Conservation (phyloP, 2,797 vertebrate genomes). For the Notoglanidium macrostoma region DNA sequence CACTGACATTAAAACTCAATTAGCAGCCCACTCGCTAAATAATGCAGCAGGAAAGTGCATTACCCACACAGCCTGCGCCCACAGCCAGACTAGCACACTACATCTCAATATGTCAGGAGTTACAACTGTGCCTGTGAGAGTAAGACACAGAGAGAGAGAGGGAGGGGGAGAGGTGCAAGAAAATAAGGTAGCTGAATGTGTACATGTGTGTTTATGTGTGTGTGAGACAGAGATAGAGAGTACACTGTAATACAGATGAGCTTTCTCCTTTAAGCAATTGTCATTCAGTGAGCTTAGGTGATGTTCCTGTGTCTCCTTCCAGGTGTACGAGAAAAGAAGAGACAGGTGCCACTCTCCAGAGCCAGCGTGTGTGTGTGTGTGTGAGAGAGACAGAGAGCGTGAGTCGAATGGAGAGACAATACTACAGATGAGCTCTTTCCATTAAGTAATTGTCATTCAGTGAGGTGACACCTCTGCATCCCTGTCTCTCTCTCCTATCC, state of each 20-base stretch:
- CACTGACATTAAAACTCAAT: slow-evolving; percentile 83
- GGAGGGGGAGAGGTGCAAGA: not conserved
- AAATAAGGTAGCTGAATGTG: not conserved
- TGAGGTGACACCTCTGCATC: slow-evolving; percentile 27
- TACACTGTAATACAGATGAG: slow-evolving; percentile 61
- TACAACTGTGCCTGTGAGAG: slow-evolving; percentile 54
- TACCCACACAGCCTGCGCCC: slow-evolving; percentile 68
- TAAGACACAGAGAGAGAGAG: not conserved
- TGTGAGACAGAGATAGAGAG: slow-evolving; percentile 11
- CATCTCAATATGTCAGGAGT: slow-evolving; percentile 73
- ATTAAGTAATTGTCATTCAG: slow-evolving; percentile 60
- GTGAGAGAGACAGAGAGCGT: not conserved
- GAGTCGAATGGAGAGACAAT: slow-evolving; percentile 2
- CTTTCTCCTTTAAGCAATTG: slow-evolving; percentile 57
- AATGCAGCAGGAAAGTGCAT: slow-evolving; percentile 79
- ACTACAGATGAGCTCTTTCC: slow-evolving; percentile 58
- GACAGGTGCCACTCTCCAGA: slow-evolving; percentile 29
- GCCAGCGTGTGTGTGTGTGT: not conserved
- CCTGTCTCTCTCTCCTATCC: slow-evolving; percentile 6
- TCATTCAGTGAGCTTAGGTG: slow-evolving; percentile 49
- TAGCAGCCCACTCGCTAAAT: slow-evolving; percentile 78
- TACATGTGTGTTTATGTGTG: not conserved
- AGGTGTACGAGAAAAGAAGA: not conserved
- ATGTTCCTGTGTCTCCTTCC: slow-evolving; percentile 1
- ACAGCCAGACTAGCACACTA: slow-evolving; percentile 63